phyloP scores from a whole-genome alignment of 2,113 vertebrate species.

The Prochilodus magdalenae region DNA sequence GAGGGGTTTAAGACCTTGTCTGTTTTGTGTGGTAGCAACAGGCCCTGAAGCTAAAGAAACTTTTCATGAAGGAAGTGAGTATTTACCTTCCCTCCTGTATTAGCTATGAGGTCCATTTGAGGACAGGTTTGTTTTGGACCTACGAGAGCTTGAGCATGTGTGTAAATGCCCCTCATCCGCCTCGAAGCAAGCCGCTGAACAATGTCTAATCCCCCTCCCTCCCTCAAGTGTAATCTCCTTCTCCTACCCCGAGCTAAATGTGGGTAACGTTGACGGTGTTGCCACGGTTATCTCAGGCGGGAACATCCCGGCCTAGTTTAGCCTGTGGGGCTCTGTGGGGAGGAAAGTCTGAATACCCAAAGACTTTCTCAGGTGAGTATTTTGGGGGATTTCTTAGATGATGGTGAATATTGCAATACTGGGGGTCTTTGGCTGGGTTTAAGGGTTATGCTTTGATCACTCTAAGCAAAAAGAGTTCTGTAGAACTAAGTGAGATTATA shows the following conservation, averaged over 20 bases:
- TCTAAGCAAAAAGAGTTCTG: background rate
- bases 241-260: conserved; percentile 51
- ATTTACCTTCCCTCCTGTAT: background rate
- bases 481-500: too few species aligned
- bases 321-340: conserved; percentile 26
- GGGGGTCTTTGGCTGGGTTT: background rate
- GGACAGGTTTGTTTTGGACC: conserved; percentile 49
- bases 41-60: background rate
- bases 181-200: conserved; percentile 51
- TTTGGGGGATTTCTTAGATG: conserved; percentile 14
- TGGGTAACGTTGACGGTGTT: conserved; percentile 52
- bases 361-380: conserved; percentile 12
- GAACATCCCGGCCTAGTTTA: conserved; percentile 58
- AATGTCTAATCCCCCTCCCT: conserved; percentile 54
- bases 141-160: conserved; percentile 32
- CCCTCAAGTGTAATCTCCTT: conserved; percentile 51
- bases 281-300: conserved; percentile 42
- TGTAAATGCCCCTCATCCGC: conserved; percentile 45
- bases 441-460: background rate
- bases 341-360: background rate
- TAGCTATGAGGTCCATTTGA: conserved; percentile 23
- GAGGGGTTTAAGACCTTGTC: background rate
- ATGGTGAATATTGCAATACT: conserved; percentile 15
- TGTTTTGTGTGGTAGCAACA: background rate
- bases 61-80: background rate